Conservation (phyloP, 2,888 invertebrate species). For the Pammene fasciana region DNA sequence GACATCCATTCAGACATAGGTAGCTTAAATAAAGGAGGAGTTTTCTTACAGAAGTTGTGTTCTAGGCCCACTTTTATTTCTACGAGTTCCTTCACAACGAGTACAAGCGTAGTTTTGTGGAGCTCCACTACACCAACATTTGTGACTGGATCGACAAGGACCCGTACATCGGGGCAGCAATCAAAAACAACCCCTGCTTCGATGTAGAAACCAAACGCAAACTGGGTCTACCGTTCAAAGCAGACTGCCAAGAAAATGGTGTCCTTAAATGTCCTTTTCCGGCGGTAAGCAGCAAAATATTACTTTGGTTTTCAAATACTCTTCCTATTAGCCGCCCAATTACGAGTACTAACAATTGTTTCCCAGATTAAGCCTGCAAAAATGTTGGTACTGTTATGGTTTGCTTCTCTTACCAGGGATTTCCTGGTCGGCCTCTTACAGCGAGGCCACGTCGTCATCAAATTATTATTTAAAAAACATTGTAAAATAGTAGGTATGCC, state of each 20-base stretch:
- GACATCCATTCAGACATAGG: too few species aligned
- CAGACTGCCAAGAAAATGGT: neutral
- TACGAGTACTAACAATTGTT: too few species aligned
- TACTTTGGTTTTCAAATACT: too few species aligned
- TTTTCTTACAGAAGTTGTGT: too few species aligned
- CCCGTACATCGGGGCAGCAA: neutral
- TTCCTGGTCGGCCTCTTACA: too few species aligned
- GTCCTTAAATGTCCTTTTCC: neutral
- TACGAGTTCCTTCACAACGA: constrained; percentile 15
- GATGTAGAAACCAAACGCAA: neutral
- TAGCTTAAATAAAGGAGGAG: neutral
- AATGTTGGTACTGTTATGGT: too few species aligned
- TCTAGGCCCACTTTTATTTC: constrained; percentile 3
- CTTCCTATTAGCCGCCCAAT: too few species aligned
- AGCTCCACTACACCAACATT: neutral
- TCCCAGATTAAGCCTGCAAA: too few species aligned
- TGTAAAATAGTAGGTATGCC: neutral
- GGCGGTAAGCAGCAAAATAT: too few species aligned
- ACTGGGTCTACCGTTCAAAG: neutral
- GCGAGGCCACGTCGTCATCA: too few species aligned
- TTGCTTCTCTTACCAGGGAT: too few species aligned
- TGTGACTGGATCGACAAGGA: neutral
- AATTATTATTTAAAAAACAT: neutral
- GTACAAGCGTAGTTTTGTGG: neutral
- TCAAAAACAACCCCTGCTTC: neutral